phyloP scores from a whole-genome alignment of 2,113 vertebrate genomes.

The Dendropsophus ebraccatus region DNA sequence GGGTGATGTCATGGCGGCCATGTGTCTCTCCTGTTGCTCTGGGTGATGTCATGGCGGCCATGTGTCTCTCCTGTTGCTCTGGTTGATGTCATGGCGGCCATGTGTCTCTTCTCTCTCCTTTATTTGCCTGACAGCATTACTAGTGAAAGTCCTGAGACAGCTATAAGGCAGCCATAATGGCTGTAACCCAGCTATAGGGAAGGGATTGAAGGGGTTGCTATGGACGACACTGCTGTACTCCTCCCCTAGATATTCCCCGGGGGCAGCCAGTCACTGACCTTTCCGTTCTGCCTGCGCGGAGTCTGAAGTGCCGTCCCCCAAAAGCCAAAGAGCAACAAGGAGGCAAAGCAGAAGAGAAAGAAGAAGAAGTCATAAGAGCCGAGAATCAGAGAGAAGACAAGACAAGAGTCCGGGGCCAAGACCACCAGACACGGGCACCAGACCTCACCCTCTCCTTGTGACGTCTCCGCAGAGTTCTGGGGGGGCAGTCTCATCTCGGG shows the following conservation, averaged over 20 bases:
- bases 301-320: slow-evolving; percentile 64
- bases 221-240: background rate
- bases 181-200: too few species aligned
- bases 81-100: too few species aligned
- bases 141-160: too few species aligned
- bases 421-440: background rate
- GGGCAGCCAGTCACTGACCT: slow-evolving; percentile 68
- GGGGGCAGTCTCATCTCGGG: slow-evolving; percentile 70
- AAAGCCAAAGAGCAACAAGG: background rate
- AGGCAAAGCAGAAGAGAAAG: background rate
- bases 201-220: too few species aligned
- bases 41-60: too few species aligned
- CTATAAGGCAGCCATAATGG: too few species aligned
- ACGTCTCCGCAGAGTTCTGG: slow-evolving; percentile 23
- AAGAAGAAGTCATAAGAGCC: slow-evolving; percentile 29
- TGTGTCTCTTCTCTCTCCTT: too few species aligned
- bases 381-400: slow-evolving; percentile 2
- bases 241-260: background rate
- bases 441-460: slow-evolving; percentile 60
- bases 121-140: too few species aligned
- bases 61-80: too few species aligned
- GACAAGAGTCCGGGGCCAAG: background rate
- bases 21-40: too few species aligned
- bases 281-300: slow-evolving; percentile 74
- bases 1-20: too few species aligned